These are phyloP conservation scores for Gadus macrocephalus DNA, from an alignment of 2,113 vertebrate species.

Conservation along the genomic window DNA sequence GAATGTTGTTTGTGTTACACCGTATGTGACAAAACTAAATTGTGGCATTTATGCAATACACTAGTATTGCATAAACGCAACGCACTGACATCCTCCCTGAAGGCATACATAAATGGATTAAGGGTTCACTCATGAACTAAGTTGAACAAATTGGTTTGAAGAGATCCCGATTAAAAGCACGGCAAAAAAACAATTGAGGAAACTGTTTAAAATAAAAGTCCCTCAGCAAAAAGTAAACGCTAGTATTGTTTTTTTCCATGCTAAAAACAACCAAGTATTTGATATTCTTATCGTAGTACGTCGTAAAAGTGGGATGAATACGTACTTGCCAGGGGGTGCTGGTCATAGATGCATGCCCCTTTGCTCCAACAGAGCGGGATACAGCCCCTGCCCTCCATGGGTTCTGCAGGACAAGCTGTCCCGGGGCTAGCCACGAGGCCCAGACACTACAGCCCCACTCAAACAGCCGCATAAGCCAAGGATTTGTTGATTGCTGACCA, in stretches of 20 bases:
- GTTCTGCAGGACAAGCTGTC: slow-evolving; percentile 58
- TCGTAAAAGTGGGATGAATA: slow-evolving; percentile 17
- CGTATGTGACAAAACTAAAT: slow-evolving; percentile 1
- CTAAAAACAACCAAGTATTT: no score
- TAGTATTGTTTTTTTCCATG: no score
- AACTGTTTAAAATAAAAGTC: no score
- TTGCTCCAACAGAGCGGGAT: slow-evolving; percentile 93
- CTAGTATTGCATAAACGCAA: neutral
- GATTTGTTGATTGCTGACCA: slow-evolving; percentile 1
- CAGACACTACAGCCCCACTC: slow-evolving; percentile 63
- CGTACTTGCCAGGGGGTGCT: slow-evolving; percentile 72
- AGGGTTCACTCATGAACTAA: no score
- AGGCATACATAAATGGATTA: neutral
- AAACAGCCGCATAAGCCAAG: slow-evolving; percentile 47
- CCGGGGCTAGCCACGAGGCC: slow-evolving; percentile 68
- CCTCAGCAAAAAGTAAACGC: no score
- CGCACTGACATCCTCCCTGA: neutral
- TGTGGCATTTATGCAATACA: neutral
- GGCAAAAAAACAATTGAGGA: no score
- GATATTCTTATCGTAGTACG: no score
- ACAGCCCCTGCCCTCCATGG: slow-evolving; percentile 91
- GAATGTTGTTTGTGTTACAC: slow-evolving; percentile 14
- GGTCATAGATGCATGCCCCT: slow-evolving; percentile 75
- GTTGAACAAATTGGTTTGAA: no score
- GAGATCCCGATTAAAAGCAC: no score